Evolutionary conservation across 2,113 vertebrate species (phyloP).

Genomic region (Macheiramphus alcinus): DNA sequence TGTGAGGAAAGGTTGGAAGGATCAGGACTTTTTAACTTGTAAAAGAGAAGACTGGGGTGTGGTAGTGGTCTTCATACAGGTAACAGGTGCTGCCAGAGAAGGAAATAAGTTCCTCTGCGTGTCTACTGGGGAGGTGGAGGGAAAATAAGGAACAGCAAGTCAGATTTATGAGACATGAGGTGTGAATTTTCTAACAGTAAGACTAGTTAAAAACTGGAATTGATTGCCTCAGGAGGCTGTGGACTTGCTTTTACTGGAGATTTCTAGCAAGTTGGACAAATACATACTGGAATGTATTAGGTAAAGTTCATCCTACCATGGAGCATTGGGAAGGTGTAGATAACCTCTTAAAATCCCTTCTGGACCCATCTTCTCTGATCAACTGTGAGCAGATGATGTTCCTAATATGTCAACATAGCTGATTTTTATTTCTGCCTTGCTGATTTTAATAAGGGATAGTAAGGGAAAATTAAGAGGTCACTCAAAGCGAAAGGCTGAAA

Average conservation of each 20-base stretch:
- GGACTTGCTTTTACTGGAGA: not conserved
- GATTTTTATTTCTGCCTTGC: constrained; percentile 14
- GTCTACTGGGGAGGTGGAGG: not conserved
- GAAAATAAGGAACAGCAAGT: not conserved
- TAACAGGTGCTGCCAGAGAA: not conserved
- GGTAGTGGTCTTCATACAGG: not conserved
- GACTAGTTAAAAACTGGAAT: not conserved
- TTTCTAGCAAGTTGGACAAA: not conserved
- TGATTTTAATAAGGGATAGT: constrained; percentile 26
- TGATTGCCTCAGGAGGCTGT: not conserved
- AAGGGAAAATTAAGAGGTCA: constrained; percentile 35
- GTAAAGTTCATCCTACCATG: not conserved
- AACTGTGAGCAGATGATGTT: not conserved
- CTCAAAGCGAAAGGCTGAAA: not conserved
- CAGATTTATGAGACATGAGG: not conserved
- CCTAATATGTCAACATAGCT: not conserved
- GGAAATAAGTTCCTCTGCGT: not conserved
- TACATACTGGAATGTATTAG: not conserved
- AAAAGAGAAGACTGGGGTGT: not conserved
- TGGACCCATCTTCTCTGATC: not conserved
- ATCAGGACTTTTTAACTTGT: not conserved
- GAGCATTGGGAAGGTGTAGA: not conserved
- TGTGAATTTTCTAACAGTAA: not conserved
- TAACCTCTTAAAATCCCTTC: not conserved
- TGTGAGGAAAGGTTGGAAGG: not conserved